phyloP scores from a whole-genome alignment of 1,140 invertebrate species.

The Diorhabda carinulata region DNA sequence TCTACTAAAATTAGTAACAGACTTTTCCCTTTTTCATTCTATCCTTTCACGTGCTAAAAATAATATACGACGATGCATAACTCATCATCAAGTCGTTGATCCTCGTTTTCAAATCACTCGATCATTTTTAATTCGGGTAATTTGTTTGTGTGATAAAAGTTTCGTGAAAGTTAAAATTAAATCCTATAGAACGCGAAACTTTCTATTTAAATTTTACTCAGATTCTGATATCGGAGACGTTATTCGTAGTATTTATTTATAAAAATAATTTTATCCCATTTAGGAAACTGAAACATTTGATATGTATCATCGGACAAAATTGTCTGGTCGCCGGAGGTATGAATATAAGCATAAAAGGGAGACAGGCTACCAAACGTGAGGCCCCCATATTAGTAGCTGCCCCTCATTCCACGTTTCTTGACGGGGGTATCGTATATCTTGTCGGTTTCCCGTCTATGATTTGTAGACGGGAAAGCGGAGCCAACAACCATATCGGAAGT shows the following conservation, averaged over 20 bases:
- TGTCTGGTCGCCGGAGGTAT: conserved; percentile 73
- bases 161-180: too few species aligned
- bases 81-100: too few species aligned
- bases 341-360: conserved; percentile 73
- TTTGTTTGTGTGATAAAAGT: too few species aligned
- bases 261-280: conserved; percentile 4
- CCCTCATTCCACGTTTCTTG: conserved; percentile 83
- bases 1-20: too few species aligned
- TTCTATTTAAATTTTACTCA: too few species aligned
- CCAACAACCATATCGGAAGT: conserved; percentile 81
- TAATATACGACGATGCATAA: too few species aligned
- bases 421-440: conserved; percentile 76
- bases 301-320: conserved; percentile 67
- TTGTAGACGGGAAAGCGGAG: conserved; percentile 69
- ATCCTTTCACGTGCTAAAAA: too few species aligned
- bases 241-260: neutral
- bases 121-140: too few species aligned
- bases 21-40: too few species aligned
- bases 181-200: too few species aligned
- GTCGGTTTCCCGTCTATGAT: conserved; percentile 76
- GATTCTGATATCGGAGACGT: too few species aligned
- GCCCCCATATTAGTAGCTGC: conserved; percentile 81
- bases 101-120: too few species aligned
- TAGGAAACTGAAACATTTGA: conserved; percentile 59
- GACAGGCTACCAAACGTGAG: conserved; percentile 65